A percentile compares a stretch with the other conserved stretches of the same genome.
Conservation (phyloP, 2,797 vertebrate genomes). For the Acanthurus leucopareius region DNA sequence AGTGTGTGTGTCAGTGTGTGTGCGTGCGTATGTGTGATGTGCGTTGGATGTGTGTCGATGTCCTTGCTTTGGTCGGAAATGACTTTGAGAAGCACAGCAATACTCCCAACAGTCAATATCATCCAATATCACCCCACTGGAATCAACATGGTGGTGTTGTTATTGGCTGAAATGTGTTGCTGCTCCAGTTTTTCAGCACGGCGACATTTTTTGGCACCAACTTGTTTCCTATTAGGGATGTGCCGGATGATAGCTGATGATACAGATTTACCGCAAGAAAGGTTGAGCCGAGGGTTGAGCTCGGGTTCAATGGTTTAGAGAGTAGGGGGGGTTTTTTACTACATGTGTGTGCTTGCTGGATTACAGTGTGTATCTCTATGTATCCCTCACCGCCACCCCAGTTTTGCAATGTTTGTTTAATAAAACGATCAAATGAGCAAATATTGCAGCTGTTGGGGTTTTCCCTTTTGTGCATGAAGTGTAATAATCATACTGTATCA, state of each 20-base stretch:
- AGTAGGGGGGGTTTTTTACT: conserved; percentile 10
- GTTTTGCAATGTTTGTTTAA: conserved; percentile 46
- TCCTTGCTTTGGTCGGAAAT: conserved; percentile 82
- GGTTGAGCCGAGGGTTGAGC: conserved; percentile 21
- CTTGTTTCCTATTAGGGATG: conserved; percentile 68
- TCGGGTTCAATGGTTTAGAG: conserved; percentile 40
- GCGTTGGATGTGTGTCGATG: conserved; percentile 59
- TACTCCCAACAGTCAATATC: conserved; percentile 81
- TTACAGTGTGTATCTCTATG: conserved; percentile 34
- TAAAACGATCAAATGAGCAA: conserved; percentile 57
- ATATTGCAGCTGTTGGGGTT: conserved; percentile 22
- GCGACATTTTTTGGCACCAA: conserved; percentile 62
- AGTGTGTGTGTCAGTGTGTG: conserved; percentile 7
- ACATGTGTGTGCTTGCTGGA: conserved; percentile 32
- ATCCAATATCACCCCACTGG: conserved; percentile 77
- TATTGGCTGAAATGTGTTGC: conserved; percentile 78
- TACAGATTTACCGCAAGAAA: conserved; percentile 65
- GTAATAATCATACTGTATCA: conserved; percentile 39
- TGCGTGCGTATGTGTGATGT: conserved; percentile 16
- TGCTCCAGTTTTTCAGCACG: conserved; percentile 51
- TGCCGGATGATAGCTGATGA: conserved; percentile 58
- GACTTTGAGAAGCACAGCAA: conserved; percentile 78
- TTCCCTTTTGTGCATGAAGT: conserved; percentile 9
- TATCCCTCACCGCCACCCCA: conserved; percentile 10
- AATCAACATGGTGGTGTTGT: conserved; percentile 77